A percentile compares a stretch with the other conserved stretches of the same genome.
Evolutionary conservation across 2,113 vertebrate species (phyloP).

Genomic region (Carassius auratus): DNA sequence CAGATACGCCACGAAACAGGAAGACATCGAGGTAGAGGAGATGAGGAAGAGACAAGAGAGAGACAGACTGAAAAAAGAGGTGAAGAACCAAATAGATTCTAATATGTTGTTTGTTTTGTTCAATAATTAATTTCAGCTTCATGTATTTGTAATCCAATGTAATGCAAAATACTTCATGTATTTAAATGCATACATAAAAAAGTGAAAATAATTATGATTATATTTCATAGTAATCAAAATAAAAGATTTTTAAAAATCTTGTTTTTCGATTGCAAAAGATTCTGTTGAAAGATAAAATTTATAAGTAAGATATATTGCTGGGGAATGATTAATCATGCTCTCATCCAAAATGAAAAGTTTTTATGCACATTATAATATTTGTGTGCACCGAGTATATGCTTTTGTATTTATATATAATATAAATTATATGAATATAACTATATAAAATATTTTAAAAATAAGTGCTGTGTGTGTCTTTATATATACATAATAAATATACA

Average conservation of each 20-base stretch:
- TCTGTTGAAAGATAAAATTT: not conserved
- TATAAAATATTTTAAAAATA: too few relatives aligned
- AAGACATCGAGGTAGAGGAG: conserved; percentile 79
- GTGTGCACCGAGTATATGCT: too few relatives aligned
- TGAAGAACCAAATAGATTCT: conserved; percentile 24
- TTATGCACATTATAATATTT: too few relatives aligned
- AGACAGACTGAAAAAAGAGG: conserved; percentile 69
- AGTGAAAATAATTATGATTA: not conserved
- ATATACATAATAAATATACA: too few relatives aligned
- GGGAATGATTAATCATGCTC: too few relatives aligned
- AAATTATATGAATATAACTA: too few relatives aligned
- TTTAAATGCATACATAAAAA: not conserved
- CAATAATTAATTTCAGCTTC: not conserved
- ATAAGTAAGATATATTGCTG: not conserved
- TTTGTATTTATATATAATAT: too few relatives aligned
- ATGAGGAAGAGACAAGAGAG: conserved; percentile 67
- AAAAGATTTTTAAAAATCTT: not conserved
- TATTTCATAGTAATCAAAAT: not conserved
- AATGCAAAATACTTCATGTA: not conserved
- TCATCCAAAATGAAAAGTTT: too few relatives aligned
- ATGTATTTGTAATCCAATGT: too few relatives aligned
- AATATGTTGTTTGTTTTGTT: not conserved
- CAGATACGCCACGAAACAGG: conserved; percentile 81
- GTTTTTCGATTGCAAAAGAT: not conserved
- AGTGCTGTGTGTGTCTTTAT: too few relatives aligned